phyloP scores from a whole-genome alignment of 2,113 vertebrate genomes.

The Anthoscopus minutus region DNA sequence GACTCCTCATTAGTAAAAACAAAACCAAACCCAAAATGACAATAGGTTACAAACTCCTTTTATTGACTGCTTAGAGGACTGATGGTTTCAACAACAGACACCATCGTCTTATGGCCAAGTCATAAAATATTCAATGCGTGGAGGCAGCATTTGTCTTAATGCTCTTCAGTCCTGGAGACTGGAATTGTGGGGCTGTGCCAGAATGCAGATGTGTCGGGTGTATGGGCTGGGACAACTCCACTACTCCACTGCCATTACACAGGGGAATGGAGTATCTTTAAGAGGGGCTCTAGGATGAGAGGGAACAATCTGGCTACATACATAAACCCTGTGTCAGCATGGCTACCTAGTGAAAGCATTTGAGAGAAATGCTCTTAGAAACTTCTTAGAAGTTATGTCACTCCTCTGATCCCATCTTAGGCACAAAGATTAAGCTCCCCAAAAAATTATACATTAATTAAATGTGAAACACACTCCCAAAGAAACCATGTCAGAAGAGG shows the following conservation, averaged over 20 bases:
- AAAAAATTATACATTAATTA: neutral
- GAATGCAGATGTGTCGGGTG: neutral
- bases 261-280: neutral
- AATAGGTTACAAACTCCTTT: neutral
- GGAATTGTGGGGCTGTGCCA: neutral
- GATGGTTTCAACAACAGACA: slow-evolving; percentile 1
- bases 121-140: slow-evolving; percentile 3
- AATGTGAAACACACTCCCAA: neutral
- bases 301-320: neutral
- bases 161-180: neutral
- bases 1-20: slow-evolving; percentile 11
- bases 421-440: neutral
- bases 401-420: neutral
- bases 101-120: neutral
- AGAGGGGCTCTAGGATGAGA: neutral
- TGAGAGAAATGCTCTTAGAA: neutral
- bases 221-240: neutral
- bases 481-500: neutral
- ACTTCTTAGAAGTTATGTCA: neutral
- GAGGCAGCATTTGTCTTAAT: neutral
- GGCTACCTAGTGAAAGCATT: neutral
- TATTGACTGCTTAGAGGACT: slow-evolving; percentile 10
- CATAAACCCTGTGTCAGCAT: neutral
- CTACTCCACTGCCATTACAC: neutral
- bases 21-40: neutral